These are phyloP conservation scores for Calonectris borealis DNA, from an alignment of 2,113 vertebrate genomes.

Conservation along the genomic window DNA sequence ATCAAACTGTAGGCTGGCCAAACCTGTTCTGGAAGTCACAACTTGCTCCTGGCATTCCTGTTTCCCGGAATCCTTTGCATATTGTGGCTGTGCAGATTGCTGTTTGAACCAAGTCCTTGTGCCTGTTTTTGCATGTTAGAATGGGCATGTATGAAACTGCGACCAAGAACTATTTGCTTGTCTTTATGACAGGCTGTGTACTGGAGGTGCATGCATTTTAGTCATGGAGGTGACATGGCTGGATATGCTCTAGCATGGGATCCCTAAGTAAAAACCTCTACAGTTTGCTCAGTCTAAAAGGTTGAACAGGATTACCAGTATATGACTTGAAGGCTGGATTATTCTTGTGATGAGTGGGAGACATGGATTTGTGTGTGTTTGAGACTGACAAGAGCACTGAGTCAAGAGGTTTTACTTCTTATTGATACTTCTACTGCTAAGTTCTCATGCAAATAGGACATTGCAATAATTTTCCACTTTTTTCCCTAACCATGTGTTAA, in stretches of 20 bases:
- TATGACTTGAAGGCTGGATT: background rate
- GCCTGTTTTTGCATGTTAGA: background rate
- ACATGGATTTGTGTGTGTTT: background rate
- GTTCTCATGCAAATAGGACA: background rate
- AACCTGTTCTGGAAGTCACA: background rate
- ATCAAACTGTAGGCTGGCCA: background rate
- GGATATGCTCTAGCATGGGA: background rate
- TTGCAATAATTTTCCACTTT: background rate
- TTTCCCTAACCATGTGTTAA: background rate
- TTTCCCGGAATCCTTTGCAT: background rate
- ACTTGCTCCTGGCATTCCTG: background rate
- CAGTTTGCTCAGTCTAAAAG: background rate
- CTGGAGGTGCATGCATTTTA: rapidly evolving
- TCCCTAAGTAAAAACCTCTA: background rate
- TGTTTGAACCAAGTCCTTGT: background rate
- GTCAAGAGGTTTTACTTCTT: background rate
- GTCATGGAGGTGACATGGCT: background rate
- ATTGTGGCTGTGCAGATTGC: background rate
- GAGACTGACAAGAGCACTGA: background rate
- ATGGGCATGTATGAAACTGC: background rate
- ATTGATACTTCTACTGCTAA: background rate
- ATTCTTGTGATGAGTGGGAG: background rate
- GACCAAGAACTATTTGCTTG: background rate
- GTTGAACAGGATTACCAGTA: background rate
- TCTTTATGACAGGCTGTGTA: rapidly evolving